Base-by-base conservation (phyloP, 1,140 invertebrate genomes). In the Diachasmimorpha longicaudata region DNA sequence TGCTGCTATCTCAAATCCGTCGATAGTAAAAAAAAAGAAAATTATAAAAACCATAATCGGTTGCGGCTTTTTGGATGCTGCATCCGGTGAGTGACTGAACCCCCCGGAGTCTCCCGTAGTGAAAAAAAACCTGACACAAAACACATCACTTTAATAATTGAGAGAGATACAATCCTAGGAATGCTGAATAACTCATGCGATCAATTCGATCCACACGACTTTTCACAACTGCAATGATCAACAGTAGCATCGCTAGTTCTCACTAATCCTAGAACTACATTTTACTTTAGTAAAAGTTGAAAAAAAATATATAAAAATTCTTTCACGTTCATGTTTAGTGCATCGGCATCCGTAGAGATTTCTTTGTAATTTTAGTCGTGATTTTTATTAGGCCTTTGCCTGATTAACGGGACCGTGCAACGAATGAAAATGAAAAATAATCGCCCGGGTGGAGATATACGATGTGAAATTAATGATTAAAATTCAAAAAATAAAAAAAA, bases 31-130 rank as follows among this genome's bases (percentile, higher is more conserved):
- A 87, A 58, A 31, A 31, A 31, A 31, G n/a, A n/a, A n/a, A 39
- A 10, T 39, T 10, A 10, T 11, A 42, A 42, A 42, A 42, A 42
- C 13, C 48, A 16, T 87, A 86, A 89, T 88, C 87, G 88, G 87
- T 89, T 86, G 88, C 85, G 88, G 88, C 88, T 85, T 87, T 84
- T 82, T 82, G 85, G 84, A 87, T 84, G 87, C 87, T 88, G 87
- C 87, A 86, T 81, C 87, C 86, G 88, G 88, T 89, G 88, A 88
- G 88, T 88, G 88, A 88, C 86, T 80, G 85, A 74, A 72, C 42
- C 42, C 69, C 72, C 63, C 80, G 86, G 86, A 84, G 82, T 75
- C 78, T 85, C 86, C 85, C 84, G 85, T 87, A 88, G 85, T 84
- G 87, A 86, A 87, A 84, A 84, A 76, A 63, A 52, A 66, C 21